Base-by-base conservation (phyloP, 2,113 vertebrate species). In the Festucalex cinctus region DNA sequence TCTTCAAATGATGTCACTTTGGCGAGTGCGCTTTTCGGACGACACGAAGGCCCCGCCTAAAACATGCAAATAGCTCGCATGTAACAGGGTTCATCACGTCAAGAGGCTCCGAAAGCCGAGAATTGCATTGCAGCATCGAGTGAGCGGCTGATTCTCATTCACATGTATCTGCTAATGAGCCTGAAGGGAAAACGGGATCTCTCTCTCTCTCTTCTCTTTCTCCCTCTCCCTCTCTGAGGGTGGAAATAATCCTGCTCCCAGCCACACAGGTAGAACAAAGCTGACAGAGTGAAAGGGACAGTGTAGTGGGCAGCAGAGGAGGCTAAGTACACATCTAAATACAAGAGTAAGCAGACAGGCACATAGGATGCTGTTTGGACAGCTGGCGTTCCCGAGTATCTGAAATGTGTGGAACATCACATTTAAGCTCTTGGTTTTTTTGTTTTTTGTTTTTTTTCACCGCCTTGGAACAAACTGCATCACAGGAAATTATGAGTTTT, bases 291-390 rank as follows among this genome's bases (percentile, higher is more conserved):
- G 86, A 90, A 85, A 90, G 85, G 85, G 84, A 89, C 84, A 83
- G 82, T 87, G 85, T 81, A 72, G 28, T 85, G 75, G 85, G 82
- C 82, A 76, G 79, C 73, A 58, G 85, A 79, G 75, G 83, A 87
- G 88, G 83, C 85, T 91, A 89, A 90, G 89, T 78, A 90, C 90
- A 92, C 91, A 91, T 82, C 78, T 80, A 86, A 87, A 86, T 84
- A 83, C 75, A 80, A 83, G 87, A 88, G 88, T 87, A 88, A 88
- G 84, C 85, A 86, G 88, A 81, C 88, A 78, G 75, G 90, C 91
- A 91, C 78, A 84, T 85, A 86, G 19, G 74, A 86, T 72, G 81
- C 77, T 92, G 89, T 92, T 91, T 92, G 88, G 85, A 90, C 91
- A 92, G 91, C 91, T 92, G 91, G 73, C 86, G 80, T 81, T 86